Evolutionary conservation across 2,888 invertebrate genomes (phyloP).

Genomic region (Tetanocera ferruginea): DNA sequence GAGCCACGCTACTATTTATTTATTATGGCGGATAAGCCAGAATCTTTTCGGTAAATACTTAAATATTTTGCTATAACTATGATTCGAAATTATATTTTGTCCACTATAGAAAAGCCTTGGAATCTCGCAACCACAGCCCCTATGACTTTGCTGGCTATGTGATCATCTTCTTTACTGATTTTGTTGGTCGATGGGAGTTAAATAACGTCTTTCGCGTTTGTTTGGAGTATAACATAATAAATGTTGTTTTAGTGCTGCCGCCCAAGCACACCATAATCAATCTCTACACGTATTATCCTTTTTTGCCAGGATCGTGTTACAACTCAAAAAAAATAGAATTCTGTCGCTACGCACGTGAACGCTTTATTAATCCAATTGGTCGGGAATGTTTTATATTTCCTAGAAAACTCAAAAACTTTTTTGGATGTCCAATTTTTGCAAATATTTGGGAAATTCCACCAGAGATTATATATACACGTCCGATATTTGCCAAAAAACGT

Average conservation of each 20-base stretch:
- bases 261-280: background rate
- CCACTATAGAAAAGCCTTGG: background rate
- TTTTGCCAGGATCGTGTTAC: background rate
- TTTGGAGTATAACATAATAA: background rate
- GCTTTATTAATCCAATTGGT: background rate
- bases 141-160: background rate
- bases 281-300: background rate
- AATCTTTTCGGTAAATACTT: background rate
- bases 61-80: background rate
- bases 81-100: background rate
- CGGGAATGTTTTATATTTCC: background rate
- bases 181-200: background rate
- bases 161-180: background rate
- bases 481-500: background rate
- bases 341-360: background rate
- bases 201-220: background rate
- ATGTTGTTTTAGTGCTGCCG: background rate
- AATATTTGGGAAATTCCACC: background rate
- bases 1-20: background rate
- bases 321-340: background rate
- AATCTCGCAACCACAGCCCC: background rate
- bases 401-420: background rate
- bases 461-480: background rate
- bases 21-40: background rate
- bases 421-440: background rate